Conservation (phyloP, 2,113 vertebrate species). For the Uropsilus gracilis region DNA sequence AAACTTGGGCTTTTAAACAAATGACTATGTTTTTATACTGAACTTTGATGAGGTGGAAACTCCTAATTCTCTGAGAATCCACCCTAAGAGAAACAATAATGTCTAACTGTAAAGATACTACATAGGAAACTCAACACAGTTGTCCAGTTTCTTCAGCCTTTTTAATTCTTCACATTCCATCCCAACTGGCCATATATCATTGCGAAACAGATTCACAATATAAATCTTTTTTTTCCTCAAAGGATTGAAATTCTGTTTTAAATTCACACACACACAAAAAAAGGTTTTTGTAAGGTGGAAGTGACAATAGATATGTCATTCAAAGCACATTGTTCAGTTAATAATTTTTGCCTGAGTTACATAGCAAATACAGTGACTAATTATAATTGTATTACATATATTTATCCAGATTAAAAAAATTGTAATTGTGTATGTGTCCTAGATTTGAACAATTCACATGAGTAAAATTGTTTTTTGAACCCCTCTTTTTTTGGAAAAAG, state of each 20-base stretch:
- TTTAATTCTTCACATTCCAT: neutral
- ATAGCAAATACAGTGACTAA: neutral
- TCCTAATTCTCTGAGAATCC: neutral
- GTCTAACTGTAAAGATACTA: slow-evolving; percentile 5
- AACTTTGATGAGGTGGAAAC: neutral
- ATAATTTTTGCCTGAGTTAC: slow-evolving; percentile 52
- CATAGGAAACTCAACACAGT: slow-evolving; percentile 44
- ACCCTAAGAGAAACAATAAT: slow-evolving; percentile 42
- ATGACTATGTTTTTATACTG: neutral
- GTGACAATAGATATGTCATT: slow-evolving; percentile 42
- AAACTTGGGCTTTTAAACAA: neutral
- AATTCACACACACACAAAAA: slow-evolving; percentile 32
- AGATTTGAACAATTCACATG: neutral
- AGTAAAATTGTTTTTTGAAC: slow-evolving; percentile 6
- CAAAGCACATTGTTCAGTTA: neutral
- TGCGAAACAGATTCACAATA: neutral
- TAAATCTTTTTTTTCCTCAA: neutral
- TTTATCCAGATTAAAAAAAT: slow-evolving; percentile 26
- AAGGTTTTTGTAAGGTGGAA: neutral
- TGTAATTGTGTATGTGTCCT: neutral
- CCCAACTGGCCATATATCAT: neutral
- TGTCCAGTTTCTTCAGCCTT: slow-evolving; percentile 17
- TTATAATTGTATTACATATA: neutral
- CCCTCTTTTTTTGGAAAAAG: neutral
- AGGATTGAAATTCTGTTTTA: slow-evolving; percentile 31